Percentiles rank a stretch among this genome's conserved stretches.
Evolutionary conservation across 2,113 vertebrate genomes (phyloP).

Genomic region (Leiothrix lutea): DNA sequence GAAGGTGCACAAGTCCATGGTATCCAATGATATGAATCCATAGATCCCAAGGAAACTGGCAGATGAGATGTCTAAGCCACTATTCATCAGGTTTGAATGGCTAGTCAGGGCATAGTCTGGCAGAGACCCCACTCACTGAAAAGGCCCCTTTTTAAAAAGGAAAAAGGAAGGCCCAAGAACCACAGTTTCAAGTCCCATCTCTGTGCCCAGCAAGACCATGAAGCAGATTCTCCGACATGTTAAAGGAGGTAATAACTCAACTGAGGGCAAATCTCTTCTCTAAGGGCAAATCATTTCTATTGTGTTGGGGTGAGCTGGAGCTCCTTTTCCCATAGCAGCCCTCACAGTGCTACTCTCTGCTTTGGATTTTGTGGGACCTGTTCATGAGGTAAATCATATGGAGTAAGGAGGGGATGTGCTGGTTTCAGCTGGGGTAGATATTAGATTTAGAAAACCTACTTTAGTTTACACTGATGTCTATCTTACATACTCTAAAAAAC

Average conservation of each 20-base stretch:
- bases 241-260: background rate
- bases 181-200: background rate
- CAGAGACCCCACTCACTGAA: too few relatives aligned
- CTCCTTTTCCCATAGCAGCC: background rate
- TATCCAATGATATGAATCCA: background rate
- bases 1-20: background rate
- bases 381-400: background rate
- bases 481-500: background rate
- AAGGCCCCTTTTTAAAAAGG: background rate
- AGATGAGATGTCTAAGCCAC: background rate
- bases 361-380: background rate
- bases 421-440: background rate
- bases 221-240: background rate
- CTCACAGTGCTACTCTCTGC: background rate
- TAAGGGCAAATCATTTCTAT: background rate
- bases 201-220: background rate
- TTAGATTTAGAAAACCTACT: background rate
- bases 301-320: background rate
- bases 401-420: background rate
- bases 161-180: background rate
- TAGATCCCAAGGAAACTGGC: background rate
- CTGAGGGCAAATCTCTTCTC: background rate
- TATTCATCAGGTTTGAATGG: background rate
- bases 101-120: background rate
- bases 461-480: background rate